Evolutionary conservation across 30 jellyfish, hydroid and myxozoan genomes (phyloP).

Genomic region (Phacellophora camtschatica): DNA sequence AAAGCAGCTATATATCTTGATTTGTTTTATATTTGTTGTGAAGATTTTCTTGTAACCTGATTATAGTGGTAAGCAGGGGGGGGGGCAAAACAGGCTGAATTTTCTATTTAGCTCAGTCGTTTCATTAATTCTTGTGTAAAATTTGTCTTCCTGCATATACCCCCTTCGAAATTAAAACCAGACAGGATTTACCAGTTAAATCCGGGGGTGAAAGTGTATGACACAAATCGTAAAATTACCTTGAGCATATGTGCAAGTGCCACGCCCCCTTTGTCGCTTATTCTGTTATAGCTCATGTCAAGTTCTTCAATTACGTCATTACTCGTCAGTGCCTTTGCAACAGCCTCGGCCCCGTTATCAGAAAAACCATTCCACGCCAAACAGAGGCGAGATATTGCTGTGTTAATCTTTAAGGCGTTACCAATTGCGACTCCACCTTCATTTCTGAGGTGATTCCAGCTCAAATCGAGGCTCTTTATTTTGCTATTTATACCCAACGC

Average conservation of each 20-base stretch:
- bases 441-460: slow-evolving; percentile 75
- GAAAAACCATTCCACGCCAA: slow-evolving; percentile 83
- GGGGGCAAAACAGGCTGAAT: no score
- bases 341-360: slow-evolving; percentile 78
- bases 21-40: no score
- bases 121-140: no score
- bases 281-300: slow-evolving; percentile 65
- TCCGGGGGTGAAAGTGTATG: no score
- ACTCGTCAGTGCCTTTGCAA: slow-evolving; percentile 37
- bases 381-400: background rate
- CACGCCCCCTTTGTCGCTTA: slow-evolving; percentile 49
- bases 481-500: slow-evolving; percentile 13
- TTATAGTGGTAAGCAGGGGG: no score
- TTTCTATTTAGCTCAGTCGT: no score
- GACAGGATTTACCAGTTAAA: no score
- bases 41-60: no score
- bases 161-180: no score
- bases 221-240: no score
- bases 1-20: no score
- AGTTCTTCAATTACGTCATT: slow-evolving; percentile 31
- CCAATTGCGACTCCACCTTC: slow-evolving; percentile 70
- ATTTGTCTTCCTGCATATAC: no score
- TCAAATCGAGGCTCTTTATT: slow-evolving; percentile 46
- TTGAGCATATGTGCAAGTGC: slow-evolving; percentile 30
- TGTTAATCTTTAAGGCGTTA: slow-evolving; percentile 6